Evolutionary conservation across 2,888 invertebrate genomes (phyloP).

Genomic region (Eulithis testata): DNA sequence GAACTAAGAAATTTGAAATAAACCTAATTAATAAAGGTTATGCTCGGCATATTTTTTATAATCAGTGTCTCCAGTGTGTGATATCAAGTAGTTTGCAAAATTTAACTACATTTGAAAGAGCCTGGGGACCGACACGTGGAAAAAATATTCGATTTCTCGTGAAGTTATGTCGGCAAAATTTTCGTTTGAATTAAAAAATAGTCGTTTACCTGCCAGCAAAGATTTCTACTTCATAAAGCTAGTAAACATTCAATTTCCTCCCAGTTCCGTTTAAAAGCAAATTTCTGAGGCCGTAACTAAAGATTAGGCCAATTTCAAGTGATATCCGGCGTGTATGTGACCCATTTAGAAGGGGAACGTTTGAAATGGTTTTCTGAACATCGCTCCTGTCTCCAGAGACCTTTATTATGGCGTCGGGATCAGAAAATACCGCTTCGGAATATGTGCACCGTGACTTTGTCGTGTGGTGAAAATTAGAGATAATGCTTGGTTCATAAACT

Average conservation of each 20-base stretch:
- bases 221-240: constrained; percentile 19
- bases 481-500: background rate
- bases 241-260: constrained; percentile 37
- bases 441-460: constrained; percentile 38
- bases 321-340: constrained; percentile 61
- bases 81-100: too few species aligned
- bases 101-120: too few species aligned
- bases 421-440: constrained; percentile 43
- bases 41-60: too few species aligned
- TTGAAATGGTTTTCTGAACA: constrained; percentile 67
- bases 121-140: too few species aligned
- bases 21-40: too few species aligned
- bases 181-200: constrained; percentile 1
- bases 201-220: constrained; percentile 5
- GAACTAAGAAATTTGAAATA: too few species aligned
- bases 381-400: constrained; percentile 54
- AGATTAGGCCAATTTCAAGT: constrained; percentile 70
- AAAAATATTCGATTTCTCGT: background rate
- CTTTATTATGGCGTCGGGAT: constrained; percentile 49
- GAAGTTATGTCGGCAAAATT: background rate
- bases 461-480: constrained; percentile 34
- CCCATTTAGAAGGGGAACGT: constrained; percentile 61
- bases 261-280: constrained; percentile 52
- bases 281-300: constrained; percentile 65
- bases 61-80: too few species aligned